Evolutionary conservation across 2,113 vertebrate species (phyloP), one percentile per base, ranked within the genome.

Genomic region (Tragelaphus buxtoni): DNA sequence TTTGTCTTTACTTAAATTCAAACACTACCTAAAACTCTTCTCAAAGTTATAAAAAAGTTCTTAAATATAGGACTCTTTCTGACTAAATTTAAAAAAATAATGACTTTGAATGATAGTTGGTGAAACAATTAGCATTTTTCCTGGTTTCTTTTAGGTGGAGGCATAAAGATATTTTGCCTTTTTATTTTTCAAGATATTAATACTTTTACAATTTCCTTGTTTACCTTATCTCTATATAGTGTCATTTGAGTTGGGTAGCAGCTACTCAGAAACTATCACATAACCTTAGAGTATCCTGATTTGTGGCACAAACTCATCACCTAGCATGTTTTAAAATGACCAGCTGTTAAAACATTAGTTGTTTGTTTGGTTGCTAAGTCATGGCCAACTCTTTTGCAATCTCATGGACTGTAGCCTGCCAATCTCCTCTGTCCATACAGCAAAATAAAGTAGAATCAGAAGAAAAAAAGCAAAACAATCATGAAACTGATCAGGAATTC

Each of bases 1-100:
- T 89, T 86, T 94, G 17, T 39, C 24, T 95, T 35, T 94, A 86
- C 72, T 85, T 94, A 77, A 7, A 91, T 47, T 92, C 92, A 88
- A 63, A 95, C 90, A 42, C 9, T 65, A 61, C 14, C 16, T 69
- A 88, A 76, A 96, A 55, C 39, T 61, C 45, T 69, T 89, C 69
- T 81, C 32, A 91, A 93, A 53, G 22, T 88, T 95, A 17, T 45
- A 61, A 95, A 61, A 28, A 28, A 81, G 42, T 82, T 80, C 45
- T 47, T 94, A 88, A 93, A 81, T 91, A 32, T 20, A 93, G 3
- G n/a, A 61, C 18, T 90, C 3, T 61, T 35, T 92, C 35, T 45
- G 47, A 3, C 55, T 92, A 82, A 69, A 79, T 72, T 77, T 80
- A 72, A 5, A 80, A 49, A 95, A 96, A 77, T 49, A 97, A 49